Conservation (phyloP, 2,113 vertebrate genomes). For the Choloepus hoffmanni region DNA sequence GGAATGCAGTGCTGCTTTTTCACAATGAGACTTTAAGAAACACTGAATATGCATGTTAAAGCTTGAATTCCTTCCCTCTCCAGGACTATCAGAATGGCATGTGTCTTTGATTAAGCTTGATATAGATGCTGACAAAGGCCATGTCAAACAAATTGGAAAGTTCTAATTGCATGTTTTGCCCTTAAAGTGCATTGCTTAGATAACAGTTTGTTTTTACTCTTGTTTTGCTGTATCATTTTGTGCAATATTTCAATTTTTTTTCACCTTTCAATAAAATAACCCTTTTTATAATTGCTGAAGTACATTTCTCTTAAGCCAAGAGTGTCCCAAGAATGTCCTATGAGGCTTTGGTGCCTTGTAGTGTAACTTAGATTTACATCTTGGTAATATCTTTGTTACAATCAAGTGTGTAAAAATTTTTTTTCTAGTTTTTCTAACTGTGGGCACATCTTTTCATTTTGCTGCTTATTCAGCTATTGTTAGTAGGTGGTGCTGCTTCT, state of each 20-base stretch:
- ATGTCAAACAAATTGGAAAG: slow-evolving; percentile 41
- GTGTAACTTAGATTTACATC: background rate
- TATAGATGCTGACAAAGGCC: slow-evolving; percentile 23
- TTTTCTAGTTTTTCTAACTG: background rate
- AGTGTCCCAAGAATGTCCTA: background rate
- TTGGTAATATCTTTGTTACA: background rate
- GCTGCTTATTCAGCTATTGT: background rate
- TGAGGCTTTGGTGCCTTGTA: background rate
- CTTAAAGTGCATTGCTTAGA: background rate
- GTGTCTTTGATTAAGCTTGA: slow-evolving; percentile 51
- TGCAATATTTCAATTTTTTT: background rate
- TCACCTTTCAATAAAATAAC: background rate
- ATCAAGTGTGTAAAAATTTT: background rate
- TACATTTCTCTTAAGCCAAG: background rate
- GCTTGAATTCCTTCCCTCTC: background rate
- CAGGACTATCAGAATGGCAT: slow-evolving; percentile 6
- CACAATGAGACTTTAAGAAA: background rate
- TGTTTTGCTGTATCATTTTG: background rate
- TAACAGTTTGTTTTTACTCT: background rate
- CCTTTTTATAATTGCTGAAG: background rate
- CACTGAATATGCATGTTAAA: background rate
- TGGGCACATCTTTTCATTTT: background rate
- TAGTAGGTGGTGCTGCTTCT: background rate
- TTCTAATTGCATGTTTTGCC: slow-evolving; percentile 29
- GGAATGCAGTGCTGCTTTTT: slow-evolving; percentile 18